Conservation (phyloP, 2,888 invertebrate genomes). For the Pyrochroa serraticornis region DNA sequence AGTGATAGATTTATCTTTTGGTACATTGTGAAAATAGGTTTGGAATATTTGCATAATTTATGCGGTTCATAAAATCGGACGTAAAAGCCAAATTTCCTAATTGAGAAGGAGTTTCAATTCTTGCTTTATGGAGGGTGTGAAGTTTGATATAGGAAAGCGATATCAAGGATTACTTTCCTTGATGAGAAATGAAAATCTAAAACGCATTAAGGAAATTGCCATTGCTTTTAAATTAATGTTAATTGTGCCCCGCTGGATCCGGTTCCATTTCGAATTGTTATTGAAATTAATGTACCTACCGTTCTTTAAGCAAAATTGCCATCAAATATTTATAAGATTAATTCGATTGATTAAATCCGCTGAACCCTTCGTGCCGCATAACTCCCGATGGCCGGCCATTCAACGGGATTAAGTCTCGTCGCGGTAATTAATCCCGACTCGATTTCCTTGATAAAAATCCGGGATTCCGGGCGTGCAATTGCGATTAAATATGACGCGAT, state of each 20-base stretch:
- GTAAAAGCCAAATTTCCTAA: constrained; percentile 57
- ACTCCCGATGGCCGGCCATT: constrained; percentile 18
- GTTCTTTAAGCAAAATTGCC: constrained; percentile 44
- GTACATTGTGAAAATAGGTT: constrained; percentile 34
- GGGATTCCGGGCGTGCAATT: constrained; percentile 3
- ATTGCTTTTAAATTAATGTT: constrained; percentile 58
- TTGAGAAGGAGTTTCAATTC: constrained; percentile 54
- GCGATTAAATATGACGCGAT: background rate
- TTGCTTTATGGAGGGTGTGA: constrained; percentile 54
- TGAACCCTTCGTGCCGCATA: constrained; percentile 18
- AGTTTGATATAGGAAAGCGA: constrained; percentile 57
- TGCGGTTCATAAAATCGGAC: constrained; percentile 52
- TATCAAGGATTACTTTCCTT: constrained; percentile 57
- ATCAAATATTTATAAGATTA: constrained; percentile 47
- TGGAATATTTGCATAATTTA: constrained; percentile 50
- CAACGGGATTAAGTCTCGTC: constrained; percentile 21
- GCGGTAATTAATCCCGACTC: constrained; percentile 20
- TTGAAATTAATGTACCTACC: constrained; percentile 42
- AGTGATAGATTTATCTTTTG: constrained; percentile 29
- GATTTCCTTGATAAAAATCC: background rate
- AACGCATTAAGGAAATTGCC: constrained; percentile 59
- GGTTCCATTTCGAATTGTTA: constrained; percentile 53
- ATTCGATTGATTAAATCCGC: constrained; percentile 41
- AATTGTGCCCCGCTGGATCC: constrained; percentile 52
- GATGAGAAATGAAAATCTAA: constrained; percentile 59